Percentiles rank a stretch among this genome's conserved stretches.
Conservation (phyloP, 2,113 vertebrate species). For the Azemiops feae region DNA sequence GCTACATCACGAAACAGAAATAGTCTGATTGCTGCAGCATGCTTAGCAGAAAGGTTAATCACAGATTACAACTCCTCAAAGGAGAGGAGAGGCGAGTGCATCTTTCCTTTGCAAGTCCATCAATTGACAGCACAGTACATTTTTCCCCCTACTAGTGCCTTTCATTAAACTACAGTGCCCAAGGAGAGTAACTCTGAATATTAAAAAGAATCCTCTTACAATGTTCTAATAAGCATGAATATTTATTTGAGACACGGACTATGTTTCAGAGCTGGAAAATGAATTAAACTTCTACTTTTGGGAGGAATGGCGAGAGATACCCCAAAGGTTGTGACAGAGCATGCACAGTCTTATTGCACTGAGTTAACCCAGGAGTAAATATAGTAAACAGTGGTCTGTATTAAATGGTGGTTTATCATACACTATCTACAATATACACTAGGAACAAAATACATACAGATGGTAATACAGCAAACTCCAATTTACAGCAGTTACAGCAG, state of each 20-base stretch:
- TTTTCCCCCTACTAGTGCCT: constrained; percentile 15
- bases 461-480: no score
- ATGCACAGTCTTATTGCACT: no score
- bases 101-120: not conserved
- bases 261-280: constrained; percentile 32
- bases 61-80: constrained; percentile 12
- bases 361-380: no score
- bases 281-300: constrained; percentile 28
- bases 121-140: constrained; percentile 9
- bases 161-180: constrained; percentile 19
- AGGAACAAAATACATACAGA: no score
- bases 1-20: not conserved
- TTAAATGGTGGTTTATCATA: no score
- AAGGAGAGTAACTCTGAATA: constrained; percentile 25
- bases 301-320: constrained; percentile 15
- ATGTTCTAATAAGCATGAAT: constrained; percentile 33
- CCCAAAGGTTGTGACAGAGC: constrained; percentile 30
- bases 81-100: not conserved
- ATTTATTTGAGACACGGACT: constrained; percentile 42
- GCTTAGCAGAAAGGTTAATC: constrained; percentile 28
- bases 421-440: no score
- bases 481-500: no score
- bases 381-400: no score
- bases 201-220: constrained; percentile 30
- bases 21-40: not conserved